phyloP scores from a whole-genome alignment of 1,140 invertebrate species.

The Colletes gigas region DNA sequence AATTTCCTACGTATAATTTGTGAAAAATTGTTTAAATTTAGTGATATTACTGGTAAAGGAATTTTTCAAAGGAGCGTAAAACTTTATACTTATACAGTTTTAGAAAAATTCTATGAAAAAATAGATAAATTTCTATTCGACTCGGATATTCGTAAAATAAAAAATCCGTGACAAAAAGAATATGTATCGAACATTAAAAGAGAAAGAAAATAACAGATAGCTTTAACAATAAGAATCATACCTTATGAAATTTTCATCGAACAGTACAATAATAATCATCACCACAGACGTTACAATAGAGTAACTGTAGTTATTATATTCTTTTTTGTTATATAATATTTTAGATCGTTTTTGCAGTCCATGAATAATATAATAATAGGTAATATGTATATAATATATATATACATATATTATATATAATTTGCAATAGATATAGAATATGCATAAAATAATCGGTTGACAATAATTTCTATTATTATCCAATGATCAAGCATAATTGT shows the following conservation, averaged over 20 bases:
- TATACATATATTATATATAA: slow-evolving; percentile 56
- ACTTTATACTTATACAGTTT: slow-evolving; percentile 15
- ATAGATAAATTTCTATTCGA: slow-evolving; percentile 27
- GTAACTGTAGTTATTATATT: slow-evolving; percentile 68
- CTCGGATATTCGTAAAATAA: slow-evolving; percentile 38
- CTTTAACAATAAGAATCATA: slow-evolving; percentile 72
- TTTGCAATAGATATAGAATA: slow-evolving; percentile 68
- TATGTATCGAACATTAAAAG: slow-evolving; percentile 57
- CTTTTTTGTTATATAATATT: slow-evolving; percentile 64
- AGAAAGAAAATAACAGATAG: slow-evolving; percentile 65
- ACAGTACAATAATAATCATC: slow-evolving; percentile 70
- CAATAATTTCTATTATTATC: slow-evolving; percentile 70
- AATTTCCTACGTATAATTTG: slow-evolving; percentile 31
- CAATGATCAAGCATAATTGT: slow-evolving; percentile 64
- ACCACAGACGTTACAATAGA: slow-evolving; percentile 63
- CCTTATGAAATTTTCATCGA: slow-evolving; percentile 69
- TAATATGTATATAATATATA: slow-evolving; percentile 55
- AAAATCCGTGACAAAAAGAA: slow-evolving; percentile 27
- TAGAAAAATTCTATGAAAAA: slow-evolving; percentile 37
- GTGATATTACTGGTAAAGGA: slow-evolving; percentile 26
- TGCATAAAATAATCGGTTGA: slow-evolving; percentile 68
- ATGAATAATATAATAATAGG: slow-evolving; percentile 70
- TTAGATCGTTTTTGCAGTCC: slow-evolving; percentile 64
- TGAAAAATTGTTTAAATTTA: slow-evolving; percentile 43
- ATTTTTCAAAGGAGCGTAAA: slow-evolving; percentile 14